Percentiles rank a stretch among this genome's conserved stretches.
phyloP scores from a whole-genome alignment of 2,797 vertebrate species.

The Moxostoma hubbsi region DNA sequence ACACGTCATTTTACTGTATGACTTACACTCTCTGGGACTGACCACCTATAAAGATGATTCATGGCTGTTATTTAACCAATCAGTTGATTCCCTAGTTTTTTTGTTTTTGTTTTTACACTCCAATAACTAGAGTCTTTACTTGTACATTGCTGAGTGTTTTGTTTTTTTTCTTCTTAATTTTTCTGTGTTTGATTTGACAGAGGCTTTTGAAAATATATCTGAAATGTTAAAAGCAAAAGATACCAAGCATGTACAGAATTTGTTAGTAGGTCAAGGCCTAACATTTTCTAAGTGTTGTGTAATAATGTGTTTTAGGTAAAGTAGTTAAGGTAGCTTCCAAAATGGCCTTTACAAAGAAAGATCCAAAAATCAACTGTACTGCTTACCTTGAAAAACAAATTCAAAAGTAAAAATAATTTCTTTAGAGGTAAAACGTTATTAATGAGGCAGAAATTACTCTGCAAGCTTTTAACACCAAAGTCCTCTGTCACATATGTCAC shows the following conservation, averaged over 20 bases:
- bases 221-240: not conserved
- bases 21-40: too few relatives aligned
- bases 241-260: not conserved
- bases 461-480: too few relatives aligned
- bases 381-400: not conserved
- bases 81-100: not conserved
- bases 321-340: not conserved
- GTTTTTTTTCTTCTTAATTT: not conserved
- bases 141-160: not conserved
- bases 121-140: too few relatives aligned
- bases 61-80: too few relatives aligned
- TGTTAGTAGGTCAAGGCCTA: constrained; percentile 30
- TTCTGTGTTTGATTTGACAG: constrained; percentile 1
- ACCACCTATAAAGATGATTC: too few relatives aligned
- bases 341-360: not conserved
- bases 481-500: not conserved
- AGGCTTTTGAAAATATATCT: constrained; percentile 13
- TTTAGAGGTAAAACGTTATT: too few relatives aligned
- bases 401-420: too few relatives aligned
- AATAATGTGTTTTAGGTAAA: constrained; percentile 1
- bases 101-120: not conserved
- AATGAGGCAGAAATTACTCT: too few relatives aligned
- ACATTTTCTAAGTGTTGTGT: constrained; percentile 36
- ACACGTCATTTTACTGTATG: too few relatives aligned
- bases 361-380: not conserved